Conservation (phyloP, 2,797 vertebrate genomes). For the Hippoglossus hippoglossus region DNA sequence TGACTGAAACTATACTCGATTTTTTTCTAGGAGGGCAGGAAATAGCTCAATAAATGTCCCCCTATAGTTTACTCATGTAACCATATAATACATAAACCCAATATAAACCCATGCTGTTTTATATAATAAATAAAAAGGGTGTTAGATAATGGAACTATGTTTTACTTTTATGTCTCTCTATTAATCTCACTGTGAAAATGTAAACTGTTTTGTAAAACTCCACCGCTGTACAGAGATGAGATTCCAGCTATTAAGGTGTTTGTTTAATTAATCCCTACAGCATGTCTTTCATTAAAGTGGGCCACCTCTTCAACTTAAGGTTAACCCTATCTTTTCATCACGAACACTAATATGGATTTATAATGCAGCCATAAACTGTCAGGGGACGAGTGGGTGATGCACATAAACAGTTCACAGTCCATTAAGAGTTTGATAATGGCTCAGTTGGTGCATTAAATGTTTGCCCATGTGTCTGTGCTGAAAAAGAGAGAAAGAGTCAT, state of each 20-base stretch:
- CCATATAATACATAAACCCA: conserved; percentile 9
- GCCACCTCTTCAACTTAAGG: conserved; percentile 11
- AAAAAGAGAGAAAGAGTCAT: conserved; percentile 30
- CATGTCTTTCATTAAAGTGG: conserved; percentile 43
- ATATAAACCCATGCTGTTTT: background rate
- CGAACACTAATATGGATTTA: conserved; percentile 26
- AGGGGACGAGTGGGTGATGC: conserved; percentile 31
- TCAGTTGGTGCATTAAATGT: conserved; percentile 56
- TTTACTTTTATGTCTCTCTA: conserved; percentile 12
- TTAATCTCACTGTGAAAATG: conserved; percentile 14
- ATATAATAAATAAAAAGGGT: conserved; percentile 2
- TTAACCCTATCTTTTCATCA: conserved; percentile 25
- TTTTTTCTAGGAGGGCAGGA: conserved; percentile 61
- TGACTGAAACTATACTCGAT: conserved; percentile 75
- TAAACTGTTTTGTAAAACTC: conserved; percentile 19
- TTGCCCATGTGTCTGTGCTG: conserved; percentile 31
- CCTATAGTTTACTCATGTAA: conserved; percentile 20
- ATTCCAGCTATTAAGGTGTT: conserved; percentile 16
- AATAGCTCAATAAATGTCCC: conserved; percentile 45
- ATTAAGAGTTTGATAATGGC: conserved; percentile 53
- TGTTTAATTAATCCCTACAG: conserved; percentile 46
- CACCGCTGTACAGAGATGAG: background rate
- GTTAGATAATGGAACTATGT: background rate
- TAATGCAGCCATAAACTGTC: conserved; percentile 15
- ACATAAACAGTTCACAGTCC: conserved; percentile 39